Base-by-base conservation (phyloP, 2,888 invertebrate species). In the Cryptocheilus praepositus region DNA sequence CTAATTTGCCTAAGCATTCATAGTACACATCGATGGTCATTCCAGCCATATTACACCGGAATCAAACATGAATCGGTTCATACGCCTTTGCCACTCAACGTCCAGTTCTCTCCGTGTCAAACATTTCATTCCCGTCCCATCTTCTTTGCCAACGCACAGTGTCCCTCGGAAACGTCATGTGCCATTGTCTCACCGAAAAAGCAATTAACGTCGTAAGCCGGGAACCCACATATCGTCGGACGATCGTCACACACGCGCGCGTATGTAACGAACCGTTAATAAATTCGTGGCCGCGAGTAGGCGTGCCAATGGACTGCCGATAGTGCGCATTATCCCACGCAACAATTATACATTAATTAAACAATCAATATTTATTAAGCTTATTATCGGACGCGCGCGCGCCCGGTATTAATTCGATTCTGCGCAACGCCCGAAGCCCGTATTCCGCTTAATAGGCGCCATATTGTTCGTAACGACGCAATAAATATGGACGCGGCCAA, bases 351-450 rank as follows among this genome's bases (percentile, higher is more conserved):
- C 81, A 84, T 86, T 87, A 86, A 88, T 86, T 86, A 85, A 86
- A 87, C 83, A 84, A 88, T 87, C 85, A 86, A 87, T 88, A 88
- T 88, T 86, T 87, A 86, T 87, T 82, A 82, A 86, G 82, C 82
- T 84, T 79, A 85, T 86, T 85, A 80, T 76, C 69, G 69, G 77
- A 74, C 76, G 73, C 56, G 80, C 81, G 77, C 72, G 63, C 64
- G 67, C 61, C 58, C 65, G 66, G 67, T 76, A 81, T 83, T 84
- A 83, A 83, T 87, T 85, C 82, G 83, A 85, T 85, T 83, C 80
- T 73, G 71, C 70, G 73, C 73, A 64, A 75, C 63, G 71, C 65
- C 64, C 67, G 71, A 70, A 70, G 67, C 71, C 77, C 83, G 78
- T 87, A 85, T 83, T 81, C 83, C 84, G 79, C 76, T 85, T 86